Evolutionary conservation across 2,888 invertebrate genomes (phyloP), one percentile per base, ranked within the genome.

Genomic region (Hemicrepidius hirtus): DNA sequence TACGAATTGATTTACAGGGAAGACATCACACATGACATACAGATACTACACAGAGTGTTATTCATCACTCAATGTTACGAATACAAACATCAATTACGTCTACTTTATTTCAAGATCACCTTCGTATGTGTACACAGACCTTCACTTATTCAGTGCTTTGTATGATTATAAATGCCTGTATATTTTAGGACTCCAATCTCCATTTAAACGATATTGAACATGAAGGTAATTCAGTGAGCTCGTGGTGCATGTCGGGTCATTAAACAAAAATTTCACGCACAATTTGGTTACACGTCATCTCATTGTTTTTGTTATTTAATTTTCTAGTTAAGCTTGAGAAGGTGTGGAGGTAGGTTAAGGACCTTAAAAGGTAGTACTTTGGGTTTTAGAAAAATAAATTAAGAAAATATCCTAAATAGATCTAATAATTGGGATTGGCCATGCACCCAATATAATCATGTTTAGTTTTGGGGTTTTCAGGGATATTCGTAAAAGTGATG

Each of bases 191-290:
- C 32, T 32, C 7, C 32, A 32, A 32, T 32, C 32, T 32, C 32
- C 32, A 32, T 16, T 28, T 53, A 53, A 28, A 24, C n/a, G 53
- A 24, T n/a, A 28, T 53, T 53, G 53, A 53, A 53, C n/a, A n/a
- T 21, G 28, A 28, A 53, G n/a, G 53, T 28, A 53, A 53, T 53
- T 53, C 28, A 28, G 13, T n/a, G 3, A 53, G 28, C 28, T 28
- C 13, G 21, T 28, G 53, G 53, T 28, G 53, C 53, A 53, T 53
- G 53, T 24, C 53, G 53, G n/a, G 6, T 6, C 18, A 10, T 18
- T 18, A 46, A 46, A 46, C 46, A 16, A 46, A n/a, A 53, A 53
- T 24, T 53, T 53, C 24, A 53, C 53, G 53, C 53, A 53, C 21
- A 53, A 28, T 53, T 53, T 21, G n/a, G 32, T 13, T 53, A 3